A percentile compares a stretch with the other conserved stretches of the same genome.
These are phyloP conservation scores for Colaptes auratus DNA, from an alignment of 2,113 vertebrate species.

Conservation along the genomic window DNA sequence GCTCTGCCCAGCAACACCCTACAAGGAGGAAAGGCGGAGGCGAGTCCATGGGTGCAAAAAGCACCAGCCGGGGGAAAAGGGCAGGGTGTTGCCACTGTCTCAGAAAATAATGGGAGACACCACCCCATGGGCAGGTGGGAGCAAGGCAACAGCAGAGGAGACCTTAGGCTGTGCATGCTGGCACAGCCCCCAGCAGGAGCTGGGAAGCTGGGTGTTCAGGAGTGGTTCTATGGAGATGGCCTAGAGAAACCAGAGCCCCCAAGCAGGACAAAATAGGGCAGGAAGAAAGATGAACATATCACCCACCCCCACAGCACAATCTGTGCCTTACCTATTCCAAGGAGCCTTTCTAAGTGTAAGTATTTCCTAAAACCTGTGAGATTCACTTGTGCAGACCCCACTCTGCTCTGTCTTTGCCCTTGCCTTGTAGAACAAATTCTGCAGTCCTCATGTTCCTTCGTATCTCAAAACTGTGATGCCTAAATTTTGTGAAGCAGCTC, in stretches of 20 bases:
- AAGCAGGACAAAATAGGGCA: not conserved
- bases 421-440: not conserved
- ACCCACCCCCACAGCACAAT: not conserved
- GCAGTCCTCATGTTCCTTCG: not conserved
- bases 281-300: not conserved
- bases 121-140: not conserved
- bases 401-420: not conserved
- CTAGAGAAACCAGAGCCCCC: not conserved
- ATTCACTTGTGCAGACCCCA: rapidly evolving
- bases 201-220: not conserved
- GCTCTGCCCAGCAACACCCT: slow-evolving; percentile 22
- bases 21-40: not conserved
- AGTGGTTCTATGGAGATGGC: rapidly evolving
- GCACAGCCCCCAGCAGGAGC: not conserved
- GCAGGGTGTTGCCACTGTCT: not conserved
- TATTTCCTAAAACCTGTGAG: not conserved
- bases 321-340: not conserved
- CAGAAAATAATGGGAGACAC: not conserved
- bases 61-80: not conserved
- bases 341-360: not conserved
- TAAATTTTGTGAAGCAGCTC: not conserved
- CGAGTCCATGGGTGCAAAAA: not conserved
- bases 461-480: not conserved
- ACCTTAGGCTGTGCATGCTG: not conserved
- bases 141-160: not conserved